A percentile compares a stretch with the other conserved stretches of the same genome.
Conservation (phyloP, 2,113 vertebrate genomes). For the Oenanthe oenanthe region DNA sequence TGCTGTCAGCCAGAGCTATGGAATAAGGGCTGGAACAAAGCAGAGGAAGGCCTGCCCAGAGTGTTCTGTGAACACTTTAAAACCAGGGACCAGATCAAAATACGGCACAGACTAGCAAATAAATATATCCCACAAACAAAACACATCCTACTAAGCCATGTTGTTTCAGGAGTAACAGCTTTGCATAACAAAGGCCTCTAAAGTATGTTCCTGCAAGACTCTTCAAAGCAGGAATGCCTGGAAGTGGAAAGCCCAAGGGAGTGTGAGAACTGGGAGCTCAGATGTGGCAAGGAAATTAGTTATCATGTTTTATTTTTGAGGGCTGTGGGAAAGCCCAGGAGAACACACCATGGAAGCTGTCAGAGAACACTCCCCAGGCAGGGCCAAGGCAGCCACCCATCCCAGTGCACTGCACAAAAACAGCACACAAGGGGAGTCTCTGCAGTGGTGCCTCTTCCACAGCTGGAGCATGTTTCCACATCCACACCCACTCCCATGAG, state of each 20-base stretch:
- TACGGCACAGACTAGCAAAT: background rate
- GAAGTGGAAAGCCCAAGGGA: conserved; percentile 48
- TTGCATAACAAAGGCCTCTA: conserved; percentile 27
- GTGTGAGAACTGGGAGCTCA: conserved; percentile 8
- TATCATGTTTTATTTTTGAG: conserved; percentile 3
- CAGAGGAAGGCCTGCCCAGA: background rate
- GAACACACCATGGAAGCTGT: background rate
- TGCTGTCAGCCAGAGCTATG: background rate
- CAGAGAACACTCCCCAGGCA: background rate
- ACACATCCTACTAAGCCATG: background rate
- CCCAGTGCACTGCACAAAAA: background rate
- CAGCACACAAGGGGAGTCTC: background rate
- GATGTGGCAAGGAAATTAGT: background rate
- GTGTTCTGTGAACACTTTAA: background rate
- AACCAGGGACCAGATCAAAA: background rate
- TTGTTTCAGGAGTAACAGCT: conserved; percentile 37
- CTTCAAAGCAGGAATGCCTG: conserved; percentile 41
- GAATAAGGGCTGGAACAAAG: background rate
- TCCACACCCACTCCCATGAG: background rate
- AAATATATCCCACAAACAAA: conserved; percentile 32
- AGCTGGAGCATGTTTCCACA: background rate
- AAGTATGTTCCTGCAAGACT: background rate
- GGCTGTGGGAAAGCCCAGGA: conserved; percentile 21
- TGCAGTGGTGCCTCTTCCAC: background rate
- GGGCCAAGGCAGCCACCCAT: background rate